phyloP scores from a whole-genome alignment of 2,888 invertebrate species.

The Campoplex nolae region DNA sequence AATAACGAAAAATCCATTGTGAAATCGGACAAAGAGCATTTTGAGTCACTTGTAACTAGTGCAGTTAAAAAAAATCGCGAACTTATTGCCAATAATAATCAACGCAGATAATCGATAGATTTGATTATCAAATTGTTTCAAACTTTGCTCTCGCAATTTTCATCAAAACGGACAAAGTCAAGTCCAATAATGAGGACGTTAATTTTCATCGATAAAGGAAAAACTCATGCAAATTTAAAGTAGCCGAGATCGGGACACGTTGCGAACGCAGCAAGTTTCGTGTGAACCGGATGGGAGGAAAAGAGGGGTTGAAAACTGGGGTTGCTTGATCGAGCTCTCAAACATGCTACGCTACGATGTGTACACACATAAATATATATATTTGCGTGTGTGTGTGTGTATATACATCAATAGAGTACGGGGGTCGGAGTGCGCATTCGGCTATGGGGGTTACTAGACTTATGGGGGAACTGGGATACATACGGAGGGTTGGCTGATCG shows the following conservation, averaged over 20 bases:
- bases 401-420: not conserved
- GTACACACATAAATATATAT: conserved; percentile 37
- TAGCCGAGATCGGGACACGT: conserved; percentile 36
- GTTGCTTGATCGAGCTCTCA: conserved; percentile 43
- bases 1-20: not conserved
- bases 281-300: not conserved
- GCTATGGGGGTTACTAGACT: conserved; percentile 68
- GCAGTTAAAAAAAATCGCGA: not conserved
- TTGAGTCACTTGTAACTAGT: not conserved
- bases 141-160: not conserved
- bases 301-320: conserved; percentile 49
- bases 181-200: not conserved
- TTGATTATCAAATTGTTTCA: not conserved
- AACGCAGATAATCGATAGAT: too few species aligned
- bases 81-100: too few species aligned
- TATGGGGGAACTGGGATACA: conserved; percentile 59
- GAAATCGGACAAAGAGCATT: not conserved
- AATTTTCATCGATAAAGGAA: conserved; percentile 54
- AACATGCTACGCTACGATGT: conserved; percentile 31
- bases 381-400: not conserved
- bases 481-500: conserved; percentile 54
- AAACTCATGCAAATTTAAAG: conserved; percentile 32
- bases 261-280: conserved; percentile 23
- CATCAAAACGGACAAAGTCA: too few species aligned
- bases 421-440: conserved; percentile 17